Evolutionary conservation across 2,888 invertebrate species (phyloP).

Genomic region (Koerneria pararmatus): DNA sequence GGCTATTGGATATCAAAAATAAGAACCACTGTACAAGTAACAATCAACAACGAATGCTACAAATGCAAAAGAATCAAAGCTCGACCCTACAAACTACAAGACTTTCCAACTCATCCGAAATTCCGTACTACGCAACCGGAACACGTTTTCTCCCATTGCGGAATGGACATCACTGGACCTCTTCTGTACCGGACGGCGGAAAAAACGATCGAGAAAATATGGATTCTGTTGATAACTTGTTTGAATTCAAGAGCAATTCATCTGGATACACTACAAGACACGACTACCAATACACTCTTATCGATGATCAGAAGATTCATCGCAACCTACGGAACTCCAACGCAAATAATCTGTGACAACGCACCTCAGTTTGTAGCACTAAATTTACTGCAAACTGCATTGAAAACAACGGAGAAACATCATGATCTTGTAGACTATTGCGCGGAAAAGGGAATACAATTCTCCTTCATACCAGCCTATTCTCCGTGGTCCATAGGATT

Average conservation of each 20-base stretch:
- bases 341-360: conserved; percentile 32
- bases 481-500: conserved; percentile 62
- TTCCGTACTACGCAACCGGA: not conserved
- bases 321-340: conserved; percentile 21
- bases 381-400: conserved; percentile 30
- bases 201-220: conserved; percentile 10
- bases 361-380: conserved; percentile 60
- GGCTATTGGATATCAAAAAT: conserved; percentile 2
- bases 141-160: not conserved
- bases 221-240: conserved; percentile 24
- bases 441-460: not conserved
- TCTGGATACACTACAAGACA: conserved; percentile 22
- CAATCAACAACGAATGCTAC: not conserved
- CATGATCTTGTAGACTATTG: not conserved
- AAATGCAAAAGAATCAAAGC: not conserved
- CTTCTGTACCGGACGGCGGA: not conserved
- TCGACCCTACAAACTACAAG: not conserved
- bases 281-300: conserved; percentile 18
- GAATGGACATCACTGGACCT: conserved; percentile 13
- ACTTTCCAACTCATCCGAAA: not conserved
- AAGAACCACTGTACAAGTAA: not conserved
- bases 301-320: conserved; percentile 23
- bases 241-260: conserved; percentile 25
- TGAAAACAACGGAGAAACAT: not conserved
- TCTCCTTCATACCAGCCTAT: conserved; percentile 59